Percentiles rank a stretch among this genome's conserved stretches.
phyloP scores from a whole-genome alignment of 2,888 invertebrate genomes.

The Sphinx pinastri region DNA sequence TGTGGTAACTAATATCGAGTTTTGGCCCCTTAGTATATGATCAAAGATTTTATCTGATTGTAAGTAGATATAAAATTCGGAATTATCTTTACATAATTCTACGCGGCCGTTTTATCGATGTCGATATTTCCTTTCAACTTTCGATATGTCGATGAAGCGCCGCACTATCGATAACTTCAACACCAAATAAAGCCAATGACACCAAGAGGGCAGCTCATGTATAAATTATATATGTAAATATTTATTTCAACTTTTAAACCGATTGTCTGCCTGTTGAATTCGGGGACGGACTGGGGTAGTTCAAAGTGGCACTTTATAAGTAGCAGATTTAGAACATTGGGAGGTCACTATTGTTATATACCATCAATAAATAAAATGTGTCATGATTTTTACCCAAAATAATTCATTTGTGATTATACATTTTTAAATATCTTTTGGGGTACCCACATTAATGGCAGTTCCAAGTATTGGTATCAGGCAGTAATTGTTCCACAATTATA shows the following conservation, averaged over 20 bases:
- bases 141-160: constrained; percentile 6
- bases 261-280: background rate
- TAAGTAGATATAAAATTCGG: constrained; percentile 10
- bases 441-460: background rate
- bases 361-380: background rate
- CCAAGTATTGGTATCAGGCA: background rate
- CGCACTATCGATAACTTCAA: constrained; percentile 4
- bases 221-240: background rate
- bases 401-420: too few relatives aligned
- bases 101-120: background rate
- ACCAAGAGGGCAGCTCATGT: constrained; percentile 18
- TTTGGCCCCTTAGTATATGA: background rate
- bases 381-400: too few relatives aligned
- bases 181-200: constrained; percentile 13
- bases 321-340: background rate
- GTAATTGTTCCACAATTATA: background rate
- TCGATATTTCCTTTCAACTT: background rate
- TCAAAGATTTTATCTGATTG: constrained; percentile 17
- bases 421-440: too few relatives aligned
- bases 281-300: background rate
- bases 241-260: constrained; percentile 5
- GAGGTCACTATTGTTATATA: background rate
- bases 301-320: background rate
- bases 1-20: too few relatives aligned
- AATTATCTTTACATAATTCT: constrained; percentile 24